Evolutionary conservation across 1,140 invertebrate genomes (phyloP), one percentile per base, ranked within the genome.

Genomic region (Drosophila funebris): DNA sequence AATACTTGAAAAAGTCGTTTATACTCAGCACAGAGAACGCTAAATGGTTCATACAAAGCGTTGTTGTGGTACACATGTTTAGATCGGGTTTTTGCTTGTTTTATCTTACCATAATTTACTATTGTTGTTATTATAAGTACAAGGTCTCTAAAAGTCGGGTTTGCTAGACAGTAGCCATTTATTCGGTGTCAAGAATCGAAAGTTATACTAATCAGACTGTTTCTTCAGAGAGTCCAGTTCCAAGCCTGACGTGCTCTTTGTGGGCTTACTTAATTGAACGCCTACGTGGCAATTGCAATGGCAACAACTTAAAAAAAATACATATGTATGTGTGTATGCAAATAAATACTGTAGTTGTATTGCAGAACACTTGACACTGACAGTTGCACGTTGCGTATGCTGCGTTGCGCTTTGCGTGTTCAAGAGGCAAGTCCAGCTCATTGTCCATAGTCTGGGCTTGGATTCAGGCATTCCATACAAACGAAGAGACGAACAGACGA

Each of bases 401-500:
- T 53, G 50, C 50, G 50, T 31, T 46, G 37, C 39, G 36, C 41
- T n/a, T 66, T 72, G 82, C 82, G 81, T 84, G 77, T 74, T 87
- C 64, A 81, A 81, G 81, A 87, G 81, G 77, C 80, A 77, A 74
- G 78, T 57, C 79, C 75, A 69, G 57, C 78, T 57, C 64, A 82
- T 82, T 78, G 79, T 83, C 64, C 68, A 63, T 53, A 60, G 44
- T 54, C 57, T 20, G 67, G 53, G 54, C 57, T 44, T 29, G 53
- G 16, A 14, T 52, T 43, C 43, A 36, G 56, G 39, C 74, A 46
- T 53, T 22, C 4, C 33, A 20, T 24, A 57, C 53, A 20, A 44
- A 68, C 67, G 9, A 20, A 44, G 48, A 14, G 33, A 20, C 24
- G 5, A 13, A 52, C 48, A 33, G 29, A 62, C 60, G 7, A 18